Evolutionary conservation across 2,113 vertebrate species (phyloP).

Genomic region (Apodemus sylvaticus): DNA sequence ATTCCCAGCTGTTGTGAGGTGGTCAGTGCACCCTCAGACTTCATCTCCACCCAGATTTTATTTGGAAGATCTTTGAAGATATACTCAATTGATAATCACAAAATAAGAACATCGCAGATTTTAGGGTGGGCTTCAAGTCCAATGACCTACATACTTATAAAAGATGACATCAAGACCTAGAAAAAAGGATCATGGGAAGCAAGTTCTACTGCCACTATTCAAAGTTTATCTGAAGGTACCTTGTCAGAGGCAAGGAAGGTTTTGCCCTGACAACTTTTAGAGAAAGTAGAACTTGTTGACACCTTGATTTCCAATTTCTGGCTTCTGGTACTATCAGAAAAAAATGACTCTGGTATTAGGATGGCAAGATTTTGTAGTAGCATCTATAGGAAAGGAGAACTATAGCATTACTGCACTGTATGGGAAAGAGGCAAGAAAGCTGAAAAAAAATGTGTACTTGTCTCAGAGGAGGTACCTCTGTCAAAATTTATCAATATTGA

Average conservation of each 20-base stretch:
- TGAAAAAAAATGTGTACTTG: neutral
- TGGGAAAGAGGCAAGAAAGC: neutral
- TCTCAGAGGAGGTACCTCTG: neutral
- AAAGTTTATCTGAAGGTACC: neutral
- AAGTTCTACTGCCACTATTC: neutral
- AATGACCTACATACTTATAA: neutral
- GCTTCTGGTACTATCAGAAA: neutral
- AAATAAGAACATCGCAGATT: neutral
- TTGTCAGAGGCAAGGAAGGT: neutral
- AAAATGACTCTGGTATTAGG: neutral
- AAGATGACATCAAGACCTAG: neutral
- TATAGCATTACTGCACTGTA: neutral
- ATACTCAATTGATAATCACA: neutral
- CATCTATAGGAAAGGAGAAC: neutral
- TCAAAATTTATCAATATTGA: neutral
- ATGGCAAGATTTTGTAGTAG: neutral
- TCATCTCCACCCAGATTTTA: neutral
- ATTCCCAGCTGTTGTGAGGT: neutral
- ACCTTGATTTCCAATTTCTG: neutral
- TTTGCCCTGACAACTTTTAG: neutral
- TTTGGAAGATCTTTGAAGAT: conserved; percentile 8
- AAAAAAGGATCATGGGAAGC: neutral
- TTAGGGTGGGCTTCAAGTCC: neutral
- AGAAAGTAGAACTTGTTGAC: neutral
- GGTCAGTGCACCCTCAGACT: neutral